phyloP scores from a whole-genome alignment of 2,113 vertebrate genomes.

The Zeus faber region DNA sequence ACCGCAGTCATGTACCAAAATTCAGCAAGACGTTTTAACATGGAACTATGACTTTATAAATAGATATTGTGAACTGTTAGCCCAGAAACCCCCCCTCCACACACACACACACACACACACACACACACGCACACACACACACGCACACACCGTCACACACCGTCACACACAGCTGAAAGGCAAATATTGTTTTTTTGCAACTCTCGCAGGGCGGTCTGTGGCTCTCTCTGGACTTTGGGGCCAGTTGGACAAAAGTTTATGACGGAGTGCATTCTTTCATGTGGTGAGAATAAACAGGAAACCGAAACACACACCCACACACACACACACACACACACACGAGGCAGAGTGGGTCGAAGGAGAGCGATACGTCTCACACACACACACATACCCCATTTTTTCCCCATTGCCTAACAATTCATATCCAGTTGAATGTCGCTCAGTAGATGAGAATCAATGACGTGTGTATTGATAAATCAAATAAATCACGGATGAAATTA shows the following conservation, averaged over 20 bases:
- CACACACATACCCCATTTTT: too few relatives aligned
- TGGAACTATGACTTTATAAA: too few relatives aligned
- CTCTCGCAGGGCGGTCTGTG: conserved; percentile 67
- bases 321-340: not conserved
- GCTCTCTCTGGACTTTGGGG: conserved; percentile 77
- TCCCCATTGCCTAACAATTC: too few relatives aligned
- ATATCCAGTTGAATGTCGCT: too few relatives aligned
- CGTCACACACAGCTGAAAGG: conserved; percentile 40
- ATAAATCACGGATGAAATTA: too few relatives aligned
- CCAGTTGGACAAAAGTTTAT: conserved; percentile 72
- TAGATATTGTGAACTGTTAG: too few relatives aligned
- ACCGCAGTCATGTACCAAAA: too few relatives aligned
- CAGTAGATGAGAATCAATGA: too few relatives aligned
- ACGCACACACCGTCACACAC: conserved; percentile 4
- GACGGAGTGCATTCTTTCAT: conserved; percentile 73
- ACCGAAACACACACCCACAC: not conserved
- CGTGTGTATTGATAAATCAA: too few relatives aligned
- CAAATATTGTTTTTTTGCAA: conserved; percentile 43
- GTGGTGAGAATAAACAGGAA: conserved; percentile 70
- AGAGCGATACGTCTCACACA: too few relatives aligned
- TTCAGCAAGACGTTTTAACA: too few relatives aligned
- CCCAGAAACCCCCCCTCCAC: too few relatives aligned
- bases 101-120: not conserved
- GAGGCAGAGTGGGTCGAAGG: not conserved
- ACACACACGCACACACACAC: not conserved